A percentile compares a stretch with the other conserved stretches of the same genome.
These are phyloP conservation scores for Macroramphosus scolopax DNA, from an alignment of 2,797 vertebrate genomes.

Conservation along the genomic window DNA sequence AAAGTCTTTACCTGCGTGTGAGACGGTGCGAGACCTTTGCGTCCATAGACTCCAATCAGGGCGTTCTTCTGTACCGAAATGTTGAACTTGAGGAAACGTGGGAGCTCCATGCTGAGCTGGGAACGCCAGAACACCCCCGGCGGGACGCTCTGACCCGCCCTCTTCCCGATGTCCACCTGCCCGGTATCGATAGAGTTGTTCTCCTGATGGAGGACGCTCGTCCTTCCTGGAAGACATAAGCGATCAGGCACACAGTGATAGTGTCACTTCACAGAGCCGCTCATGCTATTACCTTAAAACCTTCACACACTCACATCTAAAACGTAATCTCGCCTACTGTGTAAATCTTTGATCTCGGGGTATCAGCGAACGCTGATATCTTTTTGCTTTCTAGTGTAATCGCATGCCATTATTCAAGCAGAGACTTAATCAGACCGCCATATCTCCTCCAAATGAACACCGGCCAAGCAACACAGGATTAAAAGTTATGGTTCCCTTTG, in stretches of 20 bases:
- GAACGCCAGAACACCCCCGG: slow-evolving; percentile 97
- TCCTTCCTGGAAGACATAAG: slow-evolving; percentile 79
- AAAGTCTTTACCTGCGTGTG: slow-evolving; percentile 99
- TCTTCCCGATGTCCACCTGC: slow-evolving; percentile 90
- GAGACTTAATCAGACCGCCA: slow-evolving; percentile 26
- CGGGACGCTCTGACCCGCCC: slow-evolving; percentile 86
- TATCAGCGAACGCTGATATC: slow-evolving; percentile 19
- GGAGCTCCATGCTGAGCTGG: slow-evolving; percentile 88
- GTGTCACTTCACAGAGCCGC: too few relatives aligned
- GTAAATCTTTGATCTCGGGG: slow-evolving; percentile 14
- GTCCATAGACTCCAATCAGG: slow-evolving; percentile 94
- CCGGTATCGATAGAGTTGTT: slow-evolving; percentile 95
- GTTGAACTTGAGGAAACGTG: slow-evolving; percentile 98
- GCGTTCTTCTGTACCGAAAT: slow-evolving; percentile 98
- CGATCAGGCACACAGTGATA: too few relatives aligned
- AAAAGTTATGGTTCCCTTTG: slow-evolving; percentile 48
- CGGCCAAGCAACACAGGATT: slow-evolving; percentile 45
- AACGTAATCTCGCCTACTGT: slow-evolving; percentile 10
- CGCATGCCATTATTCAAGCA: slow-evolving; percentile 31
- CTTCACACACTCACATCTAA: slow-evolving; percentile 14
- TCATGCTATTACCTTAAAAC: slow-evolving; percentile 9
- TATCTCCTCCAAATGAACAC: slow-evolving; percentile 53
- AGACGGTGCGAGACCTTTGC: slow-evolving; percentile 94
- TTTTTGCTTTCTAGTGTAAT: slow-evolving; percentile 24
- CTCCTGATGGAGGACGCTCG: slow-evolving; percentile 84